Percentiles rank a stretch among this genome's conserved stretches.
phyloP scores from a whole-genome alignment of 2,888 invertebrate genomes.

The Dromius quadrimaculatus region DNA sequence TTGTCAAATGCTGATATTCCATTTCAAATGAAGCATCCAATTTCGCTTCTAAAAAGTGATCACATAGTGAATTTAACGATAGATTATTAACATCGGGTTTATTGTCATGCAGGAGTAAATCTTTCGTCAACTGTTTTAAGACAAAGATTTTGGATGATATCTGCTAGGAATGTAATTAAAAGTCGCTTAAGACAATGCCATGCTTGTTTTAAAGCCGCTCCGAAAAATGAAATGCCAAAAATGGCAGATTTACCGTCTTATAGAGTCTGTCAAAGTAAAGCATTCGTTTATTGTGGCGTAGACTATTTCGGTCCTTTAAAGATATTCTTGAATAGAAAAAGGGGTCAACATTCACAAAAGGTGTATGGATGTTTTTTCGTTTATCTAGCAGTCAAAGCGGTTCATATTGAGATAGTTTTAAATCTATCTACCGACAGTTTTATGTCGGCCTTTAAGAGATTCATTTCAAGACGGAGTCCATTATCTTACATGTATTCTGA shows the following conservation, averaged over 20 bases:
- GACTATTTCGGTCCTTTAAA: conserved; percentile 33
- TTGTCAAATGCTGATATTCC: no score
- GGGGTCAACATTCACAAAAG: background rate
- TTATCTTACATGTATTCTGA: conserved; percentile 25
- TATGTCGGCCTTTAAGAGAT: conserved; percentile 45
- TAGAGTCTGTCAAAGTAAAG: conserved; percentile 42
- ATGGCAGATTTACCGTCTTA: conserved; percentile 40
- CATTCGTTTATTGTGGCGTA: conserved; percentile 24
- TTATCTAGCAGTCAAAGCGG: conserved; percentile 12
- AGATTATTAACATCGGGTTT: no score
- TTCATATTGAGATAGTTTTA: conserved; percentile 22
- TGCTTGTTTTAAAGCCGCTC: no score
- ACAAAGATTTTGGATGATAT: no score
- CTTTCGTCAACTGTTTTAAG: no score
- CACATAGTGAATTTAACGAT: no score
- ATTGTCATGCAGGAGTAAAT: no score
- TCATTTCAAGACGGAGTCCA: conserved; percentile 39
- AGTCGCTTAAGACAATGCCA: no score
- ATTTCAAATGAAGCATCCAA: no score
- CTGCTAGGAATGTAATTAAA: no score
- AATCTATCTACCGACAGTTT: conserved; percentile 38
- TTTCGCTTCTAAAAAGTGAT: no score
- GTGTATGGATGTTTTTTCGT: background rate
- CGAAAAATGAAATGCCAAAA: no score
- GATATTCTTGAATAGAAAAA: background rate